phyloP scores from a whole-genome alignment of 2,888 invertebrate species.

The Hermodice carunculata region DNA sequence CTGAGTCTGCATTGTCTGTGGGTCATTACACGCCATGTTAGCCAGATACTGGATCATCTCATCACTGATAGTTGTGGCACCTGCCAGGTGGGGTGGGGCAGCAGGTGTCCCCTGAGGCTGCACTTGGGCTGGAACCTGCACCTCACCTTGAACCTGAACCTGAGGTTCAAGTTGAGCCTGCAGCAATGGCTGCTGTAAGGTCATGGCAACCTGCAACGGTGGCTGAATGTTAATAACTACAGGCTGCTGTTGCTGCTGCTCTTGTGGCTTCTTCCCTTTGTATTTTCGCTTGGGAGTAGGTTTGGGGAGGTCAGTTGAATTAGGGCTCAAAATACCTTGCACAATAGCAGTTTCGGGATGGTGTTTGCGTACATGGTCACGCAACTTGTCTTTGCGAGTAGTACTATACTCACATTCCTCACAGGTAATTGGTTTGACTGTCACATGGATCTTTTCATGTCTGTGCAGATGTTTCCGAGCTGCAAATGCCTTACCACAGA shows the following conservation, averaged over 20 bases:
- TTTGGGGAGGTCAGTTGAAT: too few species aligned
- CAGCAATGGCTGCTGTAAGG: neutral
- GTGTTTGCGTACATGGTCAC: conserved; percentile 24
- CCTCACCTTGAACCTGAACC: too few species aligned
- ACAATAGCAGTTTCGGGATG: conserved; percentile 19
- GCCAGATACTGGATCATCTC: conserved; percentile 16
- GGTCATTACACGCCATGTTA: too few species aligned
- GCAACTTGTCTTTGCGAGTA: conserved; percentile 28
- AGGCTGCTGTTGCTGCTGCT: neutral
- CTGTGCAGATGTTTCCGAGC: conserved; percentile 28
- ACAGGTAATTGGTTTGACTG: conserved; percentile 8
- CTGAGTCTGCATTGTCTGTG: too few species aligned
- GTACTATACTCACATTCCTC: conserved; percentile 22
- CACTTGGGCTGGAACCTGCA: too few species aligned
- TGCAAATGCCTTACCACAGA: conserved; percentile 34
- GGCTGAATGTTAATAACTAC: neutral
- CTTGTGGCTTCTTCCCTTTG: too few species aligned
- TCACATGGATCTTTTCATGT: conserved; percentile 28
- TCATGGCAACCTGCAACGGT: neutral
- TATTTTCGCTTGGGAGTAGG: too few species aligned
- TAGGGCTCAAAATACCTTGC: too few species aligned
- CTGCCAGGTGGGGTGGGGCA: neutral
- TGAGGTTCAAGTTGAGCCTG: too few species aligned
- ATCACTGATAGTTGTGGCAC: conserved; percentile 7
- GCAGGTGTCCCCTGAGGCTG: neutral